Evolutionary conservation across 2,113 vertebrate genomes (phyloP), one percentile per base, ranked within the genome.

Genomic region (Xiphophorus couchianus): DNA sequence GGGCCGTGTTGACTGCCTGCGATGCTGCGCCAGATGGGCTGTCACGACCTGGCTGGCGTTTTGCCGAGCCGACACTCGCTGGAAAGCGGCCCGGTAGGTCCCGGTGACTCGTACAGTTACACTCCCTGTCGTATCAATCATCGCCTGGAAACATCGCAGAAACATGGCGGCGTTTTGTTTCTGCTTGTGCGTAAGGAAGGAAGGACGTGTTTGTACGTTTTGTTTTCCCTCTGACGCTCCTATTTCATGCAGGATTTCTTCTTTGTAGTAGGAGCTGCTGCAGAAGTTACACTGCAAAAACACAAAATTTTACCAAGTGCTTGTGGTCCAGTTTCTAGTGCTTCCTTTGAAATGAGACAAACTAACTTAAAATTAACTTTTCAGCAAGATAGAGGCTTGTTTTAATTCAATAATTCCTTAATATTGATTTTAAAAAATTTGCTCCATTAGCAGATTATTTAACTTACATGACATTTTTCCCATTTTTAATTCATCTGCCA

Each of bases 71-170:
- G 71, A 13, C 74, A 62, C 84, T 90, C 82, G 62, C 86, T 87
- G 87, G 69, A 19, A n/a, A 30, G 70, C 63, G 83, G 78, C 61
- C 71, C 30, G 29, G 51, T 51, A 86, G 90, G 88, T 87, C 81
- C 66, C 42, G 19, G 69, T 74, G 88, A 90, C 88, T 91, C 84
- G 67, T 58, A 78, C 71, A 78, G 80, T 86, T 83, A 85, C 42
- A 65, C 70, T 82, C 85, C 86, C 83, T 11, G 17, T 0, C 8
- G 74, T 89, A 89, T 90, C 92, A 91, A 85, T 93, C 89, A 91
- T 66, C 13, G 19, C 69, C n/a, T 1, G 17, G 66, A 71, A 78
- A 76, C 80, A 78, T 71, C 69, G 65, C 51, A 48, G 29, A 58
- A 62, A 66, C 1, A 8, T 19, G 1, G 39, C 61, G 11, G 67